phyloP scores from a whole-genome alignment of 2,797 vertebrate genomes.

The Poecilia gillii region DNA sequence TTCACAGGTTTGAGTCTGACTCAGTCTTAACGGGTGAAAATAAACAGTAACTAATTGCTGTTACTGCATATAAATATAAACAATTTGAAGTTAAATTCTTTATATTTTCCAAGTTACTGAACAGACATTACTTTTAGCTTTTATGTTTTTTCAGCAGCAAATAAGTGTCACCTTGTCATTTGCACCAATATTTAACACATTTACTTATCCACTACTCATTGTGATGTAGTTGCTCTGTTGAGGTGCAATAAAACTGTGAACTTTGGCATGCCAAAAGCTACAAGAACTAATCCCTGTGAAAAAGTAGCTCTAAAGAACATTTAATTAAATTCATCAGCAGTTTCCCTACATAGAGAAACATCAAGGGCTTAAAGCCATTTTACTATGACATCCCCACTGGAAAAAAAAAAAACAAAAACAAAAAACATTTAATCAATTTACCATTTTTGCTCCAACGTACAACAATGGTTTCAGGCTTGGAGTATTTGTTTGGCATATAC shows the following conservation, averaged over 20 bases:
- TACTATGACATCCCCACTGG: background rate
- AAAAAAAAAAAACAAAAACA: background rate
- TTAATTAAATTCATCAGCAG: background rate
- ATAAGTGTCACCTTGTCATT: background rate
- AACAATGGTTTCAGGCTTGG: background rate
- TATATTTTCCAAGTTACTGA: too few species aligned
- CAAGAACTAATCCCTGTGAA: background rate
- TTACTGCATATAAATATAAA: too few species aligned
- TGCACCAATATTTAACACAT: background rate
- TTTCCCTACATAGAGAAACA: background rate
- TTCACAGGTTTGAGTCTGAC: too few species aligned
- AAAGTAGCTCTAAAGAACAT: background rate
- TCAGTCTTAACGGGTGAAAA: too few species aligned
- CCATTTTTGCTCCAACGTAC: background rate
- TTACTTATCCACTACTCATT: background rate
- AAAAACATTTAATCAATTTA: background rate
- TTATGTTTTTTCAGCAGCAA: background rate
- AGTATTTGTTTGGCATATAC: background rate
- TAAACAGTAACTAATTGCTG: too few species aligned
- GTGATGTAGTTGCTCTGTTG: background rate
- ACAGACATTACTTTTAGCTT: too few species aligned
- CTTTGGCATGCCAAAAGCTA: background rate
- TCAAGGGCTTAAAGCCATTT: background rate
- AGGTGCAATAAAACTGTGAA: background rate
- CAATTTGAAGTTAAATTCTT: too few species aligned